A percentile compares a stretch with the other conserved stretches of the same genome.
Evolutionary conservation across 2,888 invertebrate species (phyloP).

Genomic region (Xestobium rufovillosum): DNA sequence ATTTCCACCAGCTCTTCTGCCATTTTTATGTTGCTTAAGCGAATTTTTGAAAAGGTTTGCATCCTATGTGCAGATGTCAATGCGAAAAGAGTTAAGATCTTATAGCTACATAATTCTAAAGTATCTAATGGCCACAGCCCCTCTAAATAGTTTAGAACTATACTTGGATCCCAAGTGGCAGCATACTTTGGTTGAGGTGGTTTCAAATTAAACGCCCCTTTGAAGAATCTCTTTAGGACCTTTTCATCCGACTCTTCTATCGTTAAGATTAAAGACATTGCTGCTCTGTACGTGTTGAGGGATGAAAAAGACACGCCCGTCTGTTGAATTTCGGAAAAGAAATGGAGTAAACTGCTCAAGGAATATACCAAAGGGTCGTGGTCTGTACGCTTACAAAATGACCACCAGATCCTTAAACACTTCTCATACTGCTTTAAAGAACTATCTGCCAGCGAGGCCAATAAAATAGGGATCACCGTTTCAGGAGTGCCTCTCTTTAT

Average conservation of each 20-base stretch:
- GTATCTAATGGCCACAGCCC: conserved; percentile 7
- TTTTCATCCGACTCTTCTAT: conserved; percentile 14
- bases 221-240: conserved; percentile 22
- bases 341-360: background rate
- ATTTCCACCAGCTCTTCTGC: conserved; percentile 10
- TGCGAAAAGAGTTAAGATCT: conserved; percentile 8
- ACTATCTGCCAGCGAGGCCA: conserved; percentile 19
- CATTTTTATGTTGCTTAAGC: conserved; percentile 13
- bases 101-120: conserved; percentile 6
- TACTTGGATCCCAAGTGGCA: conserved; percentile 27
- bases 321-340: background rate
- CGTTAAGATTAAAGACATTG: conserved; percentile 20
- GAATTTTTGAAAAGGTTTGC: conserved; percentile 16
- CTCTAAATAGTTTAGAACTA: conserved; percentile 12
- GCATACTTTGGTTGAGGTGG: conserved; percentile 23
- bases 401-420: conserved; percentile 8
- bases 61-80: conserved; percentile 12
- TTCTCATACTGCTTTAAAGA: conserved; percentile 25
- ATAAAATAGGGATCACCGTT: conserved; percentile 15
- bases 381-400: background rate
- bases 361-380: background rate
- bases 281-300: conserved; percentile 22
- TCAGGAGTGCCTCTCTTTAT: conserved; percentile 15
- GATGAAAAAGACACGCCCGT: conserved; percentile 17
- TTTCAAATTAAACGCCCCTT: conserved; percentile 21